Evolutionary conservation across 2,888 invertebrate genomes (phyloP), one percentile per base, ranked within the genome.

Genomic region (Bugula neritina): DNA sequence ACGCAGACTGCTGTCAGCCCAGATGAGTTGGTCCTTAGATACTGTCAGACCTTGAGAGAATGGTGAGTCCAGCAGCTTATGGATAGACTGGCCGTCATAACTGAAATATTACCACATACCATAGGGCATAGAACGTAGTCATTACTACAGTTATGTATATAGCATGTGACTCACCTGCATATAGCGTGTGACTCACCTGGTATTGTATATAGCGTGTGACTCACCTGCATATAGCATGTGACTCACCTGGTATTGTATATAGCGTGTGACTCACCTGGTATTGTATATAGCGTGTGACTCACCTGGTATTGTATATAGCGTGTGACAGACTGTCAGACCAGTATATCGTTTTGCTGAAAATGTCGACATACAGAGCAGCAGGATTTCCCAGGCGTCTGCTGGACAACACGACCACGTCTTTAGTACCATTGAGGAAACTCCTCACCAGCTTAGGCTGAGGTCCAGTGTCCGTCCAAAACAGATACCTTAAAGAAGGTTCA

Each of bases 391-490:
- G 92, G n/a, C 93, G 93, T 0, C 91, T 91, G 0, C 91, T 92
- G n/a, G n/a, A n/a, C 0, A 97, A 92, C 13, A 98, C 87, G 0
- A 92, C 90, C 34, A 87, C 88, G 90, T 93, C 92, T 79, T 91
- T 90, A 69, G 89, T 89, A 13, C 95, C 96, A 80, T 98, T 95
- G 54, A 98, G 86, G 78, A 90, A 89, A 0, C 94, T 90, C 79
- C 91, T 92, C 0, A 94, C 95, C 73, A 97, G 94, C 76, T 92
- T 89, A 0, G 96, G 96, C 83, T 94, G 94, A 82, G 96, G 96
- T 0, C 98, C 98, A 78, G 94, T 93, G 84, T 98, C 97, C 76
- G 96, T 94, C 98, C 98, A 99, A 83, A 98, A 99, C 0, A 99
- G 43, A 43, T 17, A 43, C 5, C 43, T 43, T 17, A 43, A 43